A percentile compares a stretch with the other conserved stretches of the same genome.
Evolutionary conservation across 2,888 invertebrate species (phyloP).

Genomic region (Zygaena filipendulae): DNA sequence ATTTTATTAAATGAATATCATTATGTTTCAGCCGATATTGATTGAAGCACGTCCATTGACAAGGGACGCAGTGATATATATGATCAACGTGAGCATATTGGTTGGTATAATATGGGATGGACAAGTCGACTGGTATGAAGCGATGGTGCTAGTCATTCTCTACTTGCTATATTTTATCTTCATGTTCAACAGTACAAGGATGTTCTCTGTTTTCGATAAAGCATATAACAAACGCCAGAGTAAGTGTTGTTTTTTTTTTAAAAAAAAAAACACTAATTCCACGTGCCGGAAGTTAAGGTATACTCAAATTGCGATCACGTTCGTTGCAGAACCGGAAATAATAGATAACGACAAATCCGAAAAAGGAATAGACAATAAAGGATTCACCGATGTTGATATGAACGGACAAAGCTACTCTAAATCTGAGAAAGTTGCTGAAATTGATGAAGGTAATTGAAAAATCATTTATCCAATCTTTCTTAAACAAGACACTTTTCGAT

Average conservation of each 20-base stretch:
- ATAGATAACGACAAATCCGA: conserved; percentile 40
- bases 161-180: conserved; percentile 79
- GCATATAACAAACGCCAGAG: conserved; percentile 5
- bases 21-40: conserved; percentile 70
- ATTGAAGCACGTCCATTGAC: conserved; percentile 85
- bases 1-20: conserved; percentile 4
- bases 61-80: conserved; percentile 82
- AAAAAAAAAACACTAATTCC: too few species aligned
- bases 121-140: conserved; percentile 82
- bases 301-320: too few species aligned
- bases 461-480: too few species aligned
- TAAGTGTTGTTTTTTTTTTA: neutral
- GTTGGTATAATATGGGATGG: conserved; percentile 83
- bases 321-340: conserved; percentile 42
- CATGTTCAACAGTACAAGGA: conserved; percentile 75
- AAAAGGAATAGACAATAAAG: conserved; percentile 42
- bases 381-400: conserved; percentile 22
- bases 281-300: too few species aligned
- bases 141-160: conserved; percentile 75
- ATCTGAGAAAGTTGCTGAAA: conserved; percentile 21
- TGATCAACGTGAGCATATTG: conserved; percentile 75
- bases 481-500: too few species aligned
- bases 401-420: conserved; percentile 18
- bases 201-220: conserved; percentile 34
- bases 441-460: conserved; percentile 29